Conservation (phyloP, 2,888 invertebrate genomes). For the Mactromeris polynyma region DNA sequence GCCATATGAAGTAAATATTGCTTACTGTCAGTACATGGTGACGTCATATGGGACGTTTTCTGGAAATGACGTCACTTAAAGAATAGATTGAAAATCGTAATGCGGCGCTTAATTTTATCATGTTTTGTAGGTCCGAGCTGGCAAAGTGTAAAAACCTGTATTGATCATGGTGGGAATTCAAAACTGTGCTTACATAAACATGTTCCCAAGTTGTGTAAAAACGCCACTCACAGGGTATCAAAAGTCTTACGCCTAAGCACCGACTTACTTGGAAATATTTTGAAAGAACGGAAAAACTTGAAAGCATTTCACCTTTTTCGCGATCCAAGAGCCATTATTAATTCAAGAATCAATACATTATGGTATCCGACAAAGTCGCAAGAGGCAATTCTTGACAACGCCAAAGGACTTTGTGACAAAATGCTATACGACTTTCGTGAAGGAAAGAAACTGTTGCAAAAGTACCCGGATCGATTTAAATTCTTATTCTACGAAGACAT, state of each 20-base stretch:
- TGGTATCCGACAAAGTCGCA: conserved; percentile 6
- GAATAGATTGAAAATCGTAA: too few species aligned
- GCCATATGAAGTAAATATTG: too few species aligned
- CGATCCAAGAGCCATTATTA: conserved; percentile 44
- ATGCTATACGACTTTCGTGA: conserved; percentile 43
- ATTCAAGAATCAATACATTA: conserved; percentile 36
- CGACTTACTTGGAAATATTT: conserved; percentile 20
- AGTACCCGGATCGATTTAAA: conserved; percentile 41
- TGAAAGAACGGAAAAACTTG: background rate
- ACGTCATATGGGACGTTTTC: too few species aligned
- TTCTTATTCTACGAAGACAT: conserved; percentile 56
- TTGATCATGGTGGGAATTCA: background rate
- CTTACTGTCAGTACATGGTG: too few species aligned
- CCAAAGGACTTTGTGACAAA: conserved; percentile 33
- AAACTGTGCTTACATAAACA: background rate
- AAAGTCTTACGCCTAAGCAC: conserved; percentile 44
- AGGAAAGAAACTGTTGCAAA: conserved; percentile 26
- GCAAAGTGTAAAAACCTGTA: background rate
- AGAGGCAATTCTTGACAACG: background rate
- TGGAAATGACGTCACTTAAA: too few species aligned
- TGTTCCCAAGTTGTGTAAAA: conserved; percentile 1
- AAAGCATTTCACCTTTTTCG: conserved; percentile 18
- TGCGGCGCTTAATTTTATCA: too few species aligned
- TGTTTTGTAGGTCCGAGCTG: conserved; percentile 23
- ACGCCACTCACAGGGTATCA: conserved; percentile 25